Conservation (phyloP, 30 jellyfish, hydroid and myxozoan genomes). For the Pelagia noctiluca region DNA sequence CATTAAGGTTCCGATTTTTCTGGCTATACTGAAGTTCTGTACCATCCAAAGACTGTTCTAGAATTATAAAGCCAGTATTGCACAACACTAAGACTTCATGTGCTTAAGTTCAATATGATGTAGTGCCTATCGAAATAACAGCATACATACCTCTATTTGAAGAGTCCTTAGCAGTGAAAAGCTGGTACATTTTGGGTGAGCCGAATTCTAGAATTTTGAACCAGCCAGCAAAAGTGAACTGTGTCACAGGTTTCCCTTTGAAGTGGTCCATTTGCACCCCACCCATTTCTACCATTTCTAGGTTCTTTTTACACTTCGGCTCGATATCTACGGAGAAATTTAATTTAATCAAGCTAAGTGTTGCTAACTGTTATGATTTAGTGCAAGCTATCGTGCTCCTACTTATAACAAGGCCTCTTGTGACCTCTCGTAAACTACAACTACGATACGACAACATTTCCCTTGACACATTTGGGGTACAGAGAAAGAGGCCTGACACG, state of each 20-base stretch:
- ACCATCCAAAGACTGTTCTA: too few species aligned
- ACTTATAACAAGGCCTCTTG: too few species aligned
- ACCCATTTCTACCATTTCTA: constrained; percentile 69
- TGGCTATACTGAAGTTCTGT: too few species aligned
- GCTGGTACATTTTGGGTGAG: constrained; percentile 48
- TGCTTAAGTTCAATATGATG: too few species aligned
- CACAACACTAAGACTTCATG: too few species aligned
- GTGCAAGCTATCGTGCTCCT: too few species aligned
- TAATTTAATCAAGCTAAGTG: background rate
- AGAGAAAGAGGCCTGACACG: background rate
- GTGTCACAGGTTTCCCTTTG: constrained; percentile 78
- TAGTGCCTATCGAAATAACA: background rate
- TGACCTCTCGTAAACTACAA: background rate
- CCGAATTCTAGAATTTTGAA: constrained; percentile 12
- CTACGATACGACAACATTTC: background rate
- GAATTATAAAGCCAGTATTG: too few species aligned
- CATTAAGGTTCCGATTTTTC: too few species aligned
- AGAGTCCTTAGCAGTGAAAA: constrained; percentile 72
- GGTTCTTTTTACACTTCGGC: constrained; percentile 61
- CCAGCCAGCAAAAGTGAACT: constrained; percentile 88
- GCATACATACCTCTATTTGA: constrained; percentile 44
- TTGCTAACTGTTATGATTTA: background rate
- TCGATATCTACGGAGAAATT: constrained; percentile 36
- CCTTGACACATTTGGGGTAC: too few species aligned
- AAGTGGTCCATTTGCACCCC: constrained; percentile 78